Evolutionary conservation across 2,113 vertebrate species (phyloP), one percentile per base, ranked within the genome.

Genomic region (Micronycteris hirsuta): DNA sequence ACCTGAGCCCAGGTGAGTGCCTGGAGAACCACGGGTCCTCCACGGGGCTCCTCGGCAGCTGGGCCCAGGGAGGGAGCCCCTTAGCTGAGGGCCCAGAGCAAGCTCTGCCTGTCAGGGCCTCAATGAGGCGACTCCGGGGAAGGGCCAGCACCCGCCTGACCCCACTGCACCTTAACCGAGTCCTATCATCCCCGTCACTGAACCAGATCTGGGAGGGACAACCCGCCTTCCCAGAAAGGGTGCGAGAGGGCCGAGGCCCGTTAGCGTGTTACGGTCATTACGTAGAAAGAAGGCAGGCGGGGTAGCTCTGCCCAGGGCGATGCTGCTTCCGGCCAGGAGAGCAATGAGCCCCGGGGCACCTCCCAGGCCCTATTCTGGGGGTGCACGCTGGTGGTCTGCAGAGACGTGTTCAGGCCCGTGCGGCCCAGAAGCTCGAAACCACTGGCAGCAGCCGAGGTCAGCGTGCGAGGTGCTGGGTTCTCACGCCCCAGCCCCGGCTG

Each of bases 21-120:
- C 4, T 3, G 24, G 47, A n/a, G 54, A 13, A 1, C 2, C 0
- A 0, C 5, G 0, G 0, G 47, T 6, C 10, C 56, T 31, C 49
- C 20, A 0, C 26, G 0, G 41, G 16, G 68, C 81, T 65, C 26
- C 47, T 47, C 36, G 5, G n/a, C 12, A 15, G 67, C 31, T 5
- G 31, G 19, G 81, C n/a, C 52, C 43, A 4, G 28, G 43, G 76
- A 71, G 45, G 81, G 61, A 1, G 61, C 4, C 1, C 54, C 45
- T 52, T 28, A 19, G 7, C 56, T 2, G 11, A 2, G 68, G 89
- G 65, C 52, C 33, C 56, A 6, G 52, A 4, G 89, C 49, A 7
- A 20, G 52, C 38, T 16, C 1, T 5, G 13, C 71, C 15, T 14
- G 10, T 45, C 12, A 20, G 68, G 73, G 80, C 41, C 89, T 47